Conservation (phyloP, 2,888 invertebrate genomes). For the Epistrophella euchroma region DNA sequence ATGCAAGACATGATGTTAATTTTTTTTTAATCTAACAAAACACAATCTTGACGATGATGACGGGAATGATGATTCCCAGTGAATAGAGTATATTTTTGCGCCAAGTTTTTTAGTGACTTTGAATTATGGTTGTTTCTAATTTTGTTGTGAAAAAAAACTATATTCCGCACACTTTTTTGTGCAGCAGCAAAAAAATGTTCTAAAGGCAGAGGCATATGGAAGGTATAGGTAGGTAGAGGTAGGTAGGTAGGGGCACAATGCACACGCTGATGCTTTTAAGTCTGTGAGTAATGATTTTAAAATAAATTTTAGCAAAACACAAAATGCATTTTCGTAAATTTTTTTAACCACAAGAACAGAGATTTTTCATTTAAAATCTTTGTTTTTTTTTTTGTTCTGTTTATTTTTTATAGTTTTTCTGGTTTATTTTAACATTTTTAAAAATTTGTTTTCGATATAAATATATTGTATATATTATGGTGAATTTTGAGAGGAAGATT, state of each 20-base stretch:
- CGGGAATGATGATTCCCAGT: constrained; percentile 50
- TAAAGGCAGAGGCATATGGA: constrained; percentile 1
- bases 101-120: constrained; percentile 75
- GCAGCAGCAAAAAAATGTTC: constrained; percentile 34
- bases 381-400: constrained; percentile 54
- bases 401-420: constrained; percentile 43
- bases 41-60: constrained; percentile 58
- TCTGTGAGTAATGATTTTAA: constrained; percentile 67
- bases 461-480: neutral
- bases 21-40: constrained; percentile 18
- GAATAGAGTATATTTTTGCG: constrained; percentile 59
- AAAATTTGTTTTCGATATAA: constrained; percentile 16
- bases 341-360: constrained; percentile 47
- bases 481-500: constrained; percentile 50
- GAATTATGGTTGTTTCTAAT: constrained; percentile 67
- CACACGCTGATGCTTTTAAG: constrained; percentile 52
- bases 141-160: constrained; percentile 37
- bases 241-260: constrained; percentile 11
- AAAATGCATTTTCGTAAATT: constrained; percentile 35
- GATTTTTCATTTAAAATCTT: constrained; percentile 51
- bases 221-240: neutral
- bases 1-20: constrained; percentile 24
- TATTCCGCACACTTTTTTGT: constrained; percentile 62
- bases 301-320: constrained; percentile 53
- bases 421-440: constrained; percentile 42